A percentile compares a stretch with the other conserved stretches of the same genome.
phyloP scores from a whole-genome alignment of 1,140 invertebrate genomes.

The Trichonephila clavata region DNA sequence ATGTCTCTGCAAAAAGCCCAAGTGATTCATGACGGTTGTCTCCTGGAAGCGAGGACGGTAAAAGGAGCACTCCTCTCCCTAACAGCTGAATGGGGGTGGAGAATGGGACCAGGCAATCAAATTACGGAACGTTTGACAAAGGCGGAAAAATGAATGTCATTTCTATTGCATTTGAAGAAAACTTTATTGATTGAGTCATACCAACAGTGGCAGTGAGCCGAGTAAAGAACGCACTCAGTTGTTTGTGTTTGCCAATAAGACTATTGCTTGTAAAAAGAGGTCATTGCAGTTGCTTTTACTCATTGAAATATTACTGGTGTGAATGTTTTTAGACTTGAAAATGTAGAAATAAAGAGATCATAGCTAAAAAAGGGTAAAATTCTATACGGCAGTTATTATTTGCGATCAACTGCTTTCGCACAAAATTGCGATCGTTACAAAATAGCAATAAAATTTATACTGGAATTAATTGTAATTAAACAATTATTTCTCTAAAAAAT shows the following conservation, averaged over 20 bases:
- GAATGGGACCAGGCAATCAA: constrained; percentile 50
- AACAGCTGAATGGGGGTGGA: not conserved
- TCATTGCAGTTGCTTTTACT: no score
- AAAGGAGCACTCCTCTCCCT: constrained; percentile 36
- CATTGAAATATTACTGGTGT: no score
- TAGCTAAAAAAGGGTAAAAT: no score
- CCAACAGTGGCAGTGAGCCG: not conserved
- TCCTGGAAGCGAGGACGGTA: constrained; percentile 44
- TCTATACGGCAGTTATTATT: no score
- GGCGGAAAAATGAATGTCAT: constrained; percentile 70
- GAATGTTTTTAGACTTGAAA: no score
- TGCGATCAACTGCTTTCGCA: no score
- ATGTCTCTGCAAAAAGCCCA: constrained; percentile 46
- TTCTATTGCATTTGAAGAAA: constrained; percentile 71
- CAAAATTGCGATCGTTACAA: no score
- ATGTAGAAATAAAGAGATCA: no score
- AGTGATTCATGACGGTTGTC: constrained; percentile 64
- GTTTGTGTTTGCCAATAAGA: not conserved
- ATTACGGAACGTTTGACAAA: constrained; percentile 71
- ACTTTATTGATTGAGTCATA: constrained; percentile 65
- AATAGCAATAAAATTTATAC: no score
- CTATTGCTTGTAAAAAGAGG: no score
- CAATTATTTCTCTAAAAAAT: no score
- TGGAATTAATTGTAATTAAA: no score
- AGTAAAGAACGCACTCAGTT: not conserved